Evolutionary conservation across 2,113 vertebrate species (phyloP).

Genomic region (Eurypyga helias): DNA sequence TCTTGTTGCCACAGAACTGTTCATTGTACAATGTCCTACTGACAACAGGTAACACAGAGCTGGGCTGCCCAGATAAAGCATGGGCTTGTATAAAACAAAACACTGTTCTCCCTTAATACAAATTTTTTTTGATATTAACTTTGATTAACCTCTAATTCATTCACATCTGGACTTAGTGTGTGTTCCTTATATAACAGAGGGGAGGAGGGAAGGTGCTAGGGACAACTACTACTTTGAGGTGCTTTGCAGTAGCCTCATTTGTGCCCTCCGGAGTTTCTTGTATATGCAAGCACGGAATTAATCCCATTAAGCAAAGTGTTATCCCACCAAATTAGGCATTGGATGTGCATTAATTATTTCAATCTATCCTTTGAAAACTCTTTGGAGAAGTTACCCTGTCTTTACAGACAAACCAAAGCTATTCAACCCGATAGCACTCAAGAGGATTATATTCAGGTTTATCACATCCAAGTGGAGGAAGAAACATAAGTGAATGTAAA

Average conservation of each 20-base stretch:
- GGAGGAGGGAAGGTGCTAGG: not conserved
- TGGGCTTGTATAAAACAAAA: not conserved
- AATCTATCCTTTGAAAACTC: not conserved
- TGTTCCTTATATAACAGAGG: not conserved
- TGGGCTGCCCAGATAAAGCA: not conserved
- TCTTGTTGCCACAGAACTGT: not conserved
- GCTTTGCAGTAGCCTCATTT: not conserved
- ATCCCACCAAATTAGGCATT: not conserved
- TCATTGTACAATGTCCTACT: not conserved
- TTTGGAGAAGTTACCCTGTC: not conserved
- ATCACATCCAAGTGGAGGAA: not conserved
- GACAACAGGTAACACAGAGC: not conserved
- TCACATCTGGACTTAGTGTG: not conserved
- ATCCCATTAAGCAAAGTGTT: not conserved
- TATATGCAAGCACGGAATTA: not conserved
- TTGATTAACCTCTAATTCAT: not conserved
- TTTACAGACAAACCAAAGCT: not conserved
- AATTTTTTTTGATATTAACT: not conserved
- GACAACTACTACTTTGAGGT: not conserved
- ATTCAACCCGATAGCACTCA: accelerated
- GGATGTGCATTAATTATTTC: not conserved
- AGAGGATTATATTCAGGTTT: not conserved
- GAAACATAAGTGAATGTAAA: not conserved
- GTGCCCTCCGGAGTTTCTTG: accelerated
- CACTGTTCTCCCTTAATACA: not conserved